A percentile compares a stretch with the other conserved stretches of the same genome.
Conservation (phyloP, 2,113 vertebrate species). For the Proterorhinus semilunaris region DNA sequence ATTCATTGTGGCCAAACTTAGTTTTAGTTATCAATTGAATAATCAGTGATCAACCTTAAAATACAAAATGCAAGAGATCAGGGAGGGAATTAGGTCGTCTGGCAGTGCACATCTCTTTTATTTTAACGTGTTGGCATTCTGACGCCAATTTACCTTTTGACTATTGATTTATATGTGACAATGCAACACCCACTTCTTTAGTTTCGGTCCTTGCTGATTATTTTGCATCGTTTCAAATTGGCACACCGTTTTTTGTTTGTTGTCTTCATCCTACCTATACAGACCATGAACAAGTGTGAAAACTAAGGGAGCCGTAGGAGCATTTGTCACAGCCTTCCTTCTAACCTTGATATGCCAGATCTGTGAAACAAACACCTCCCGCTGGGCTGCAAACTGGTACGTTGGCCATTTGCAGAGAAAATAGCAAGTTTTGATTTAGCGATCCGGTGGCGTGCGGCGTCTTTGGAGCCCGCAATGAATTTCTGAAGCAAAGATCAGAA, state of each 20-base stretch:
- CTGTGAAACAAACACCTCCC: slow-evolving; percentile 24
- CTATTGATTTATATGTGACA: too few relatives aligned
- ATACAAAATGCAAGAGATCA: too few relatives aligned
- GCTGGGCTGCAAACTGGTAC: slow-evolving; percentile 27
- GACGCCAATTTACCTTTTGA: too few relatives aligned
- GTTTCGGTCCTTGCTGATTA: too few relatives aligned
- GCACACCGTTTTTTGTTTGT: not conserved
- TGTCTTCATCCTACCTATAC: not conserved
- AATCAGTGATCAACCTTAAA: too few relatives aligned
- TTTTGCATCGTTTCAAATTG: not conserved
- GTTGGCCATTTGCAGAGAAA: slow-evolving; percentile 46
- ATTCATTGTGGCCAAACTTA: too few relatives aligned
- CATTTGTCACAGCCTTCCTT: slow-evolving; percentile 18
- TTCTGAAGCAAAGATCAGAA: slow-evolving; percentile 35
- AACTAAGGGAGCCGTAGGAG: not conserved
- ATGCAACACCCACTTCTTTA: too few relatives aligned
- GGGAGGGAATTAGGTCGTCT: too few relatives aligned
- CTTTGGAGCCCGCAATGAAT: slow-evolving; percentile 26
- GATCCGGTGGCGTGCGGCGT: slow-evolving; percentile 4
- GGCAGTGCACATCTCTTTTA: too few relatives aligned
- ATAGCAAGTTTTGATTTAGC: slow-evolving; percentile 54
- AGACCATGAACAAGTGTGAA: not conserved
- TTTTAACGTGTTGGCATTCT: too few relatives aligned
- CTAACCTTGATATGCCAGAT: slow-evolving; percentile 49
- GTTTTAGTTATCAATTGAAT: too few relatives aligned